These are phyloP conservation scores for Gonioctena quinquepunctata DNA, from an alignment of 1,140 invertebrate species.

Conservation along the genomic window DNA sequence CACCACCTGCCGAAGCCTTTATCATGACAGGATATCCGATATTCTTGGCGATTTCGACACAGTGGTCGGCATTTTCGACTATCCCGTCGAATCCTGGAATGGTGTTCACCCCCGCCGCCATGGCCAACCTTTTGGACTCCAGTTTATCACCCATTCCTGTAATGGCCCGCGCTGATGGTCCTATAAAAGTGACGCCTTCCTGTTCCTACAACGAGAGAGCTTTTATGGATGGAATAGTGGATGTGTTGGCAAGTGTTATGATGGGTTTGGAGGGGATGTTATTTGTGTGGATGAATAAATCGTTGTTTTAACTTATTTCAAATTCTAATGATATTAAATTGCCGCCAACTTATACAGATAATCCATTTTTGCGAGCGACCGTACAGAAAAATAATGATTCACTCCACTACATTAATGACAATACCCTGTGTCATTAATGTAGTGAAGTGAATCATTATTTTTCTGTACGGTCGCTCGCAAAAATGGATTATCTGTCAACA, in stretches of 20 bases:
- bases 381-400: no score
- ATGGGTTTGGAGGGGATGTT: not conserved
- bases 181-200: constrained; percentile 65
- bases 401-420: no score
- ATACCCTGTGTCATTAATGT: no score
- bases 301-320: no score
- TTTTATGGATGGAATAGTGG: not conserved
- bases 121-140: constrained; percentile 72
- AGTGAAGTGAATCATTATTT: no score
- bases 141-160: constrained; percentile 76
- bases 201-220: constrained; percentile 38
- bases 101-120: constrained; percentile 68
- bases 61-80: constrained; percentile 63
- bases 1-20: constrained; percentile 74
- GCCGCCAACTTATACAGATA: no score
- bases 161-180: constrained; percentile 68
- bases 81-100: constrained; percentile 54
- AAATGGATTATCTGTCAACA: no score
- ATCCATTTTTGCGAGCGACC: no score
- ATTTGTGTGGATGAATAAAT: no score
- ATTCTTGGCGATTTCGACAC: constrained; percentile 64
- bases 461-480: no score
- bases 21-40: constrained; percentile 77
- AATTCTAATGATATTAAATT: no score
- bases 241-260: not conserved